Base-by-base conservation (phyloP, 2,113 vertebrate genomes). In the Callopanchax toddi region DNA sequence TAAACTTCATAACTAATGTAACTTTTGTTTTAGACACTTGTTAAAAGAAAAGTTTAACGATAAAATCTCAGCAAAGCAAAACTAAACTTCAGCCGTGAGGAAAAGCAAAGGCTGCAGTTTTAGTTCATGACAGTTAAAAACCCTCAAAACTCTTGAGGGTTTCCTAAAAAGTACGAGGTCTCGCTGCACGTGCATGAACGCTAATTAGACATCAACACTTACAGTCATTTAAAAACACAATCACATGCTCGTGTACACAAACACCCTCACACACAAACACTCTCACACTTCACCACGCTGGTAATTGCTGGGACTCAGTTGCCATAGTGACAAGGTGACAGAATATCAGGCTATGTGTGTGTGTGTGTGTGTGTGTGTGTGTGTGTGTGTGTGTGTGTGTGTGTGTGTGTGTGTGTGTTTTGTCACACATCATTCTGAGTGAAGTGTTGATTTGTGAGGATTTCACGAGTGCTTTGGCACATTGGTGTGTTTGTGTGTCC, bases 261-360 rank as follows among this genome's bases (percentile, higher is more conserved):
- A 34, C 43, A 59, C 43, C 26, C 25, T 74, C 53, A 34, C 60
- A 63, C 53, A 63, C 59, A 72, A 74, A 78, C 60, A 61, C 36
- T 3, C 45, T 62, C 61, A 65, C 69, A 44, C 73, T 65, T 71
- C 49, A 59, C 11, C 42, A 43, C 43, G 40, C 51, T 40, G 34
- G 59, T 65, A 64, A 78, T 56, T 76, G 66, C 79, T 60, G 59
- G 61, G 59, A 46, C 57, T 9, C 36, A 56, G 88, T 88, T 88
- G 77, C 86, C 86, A 88, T 87, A 78, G 86, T 57, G 73, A 89
- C 74, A 74, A 49, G 34, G 77, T 81, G 74, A 83, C 78, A 85
- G 60, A 83, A 84, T 67, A 72, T 64, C 61, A 60, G 67, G 64
- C 59, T 46, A 17, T 25, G 5, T 50, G 3, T 32, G 26, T 29